Base-by-base conservation (phyloP, 2,888 invertebrate genomes). In the Galeopsomyia nigrocyanea region DNA sequence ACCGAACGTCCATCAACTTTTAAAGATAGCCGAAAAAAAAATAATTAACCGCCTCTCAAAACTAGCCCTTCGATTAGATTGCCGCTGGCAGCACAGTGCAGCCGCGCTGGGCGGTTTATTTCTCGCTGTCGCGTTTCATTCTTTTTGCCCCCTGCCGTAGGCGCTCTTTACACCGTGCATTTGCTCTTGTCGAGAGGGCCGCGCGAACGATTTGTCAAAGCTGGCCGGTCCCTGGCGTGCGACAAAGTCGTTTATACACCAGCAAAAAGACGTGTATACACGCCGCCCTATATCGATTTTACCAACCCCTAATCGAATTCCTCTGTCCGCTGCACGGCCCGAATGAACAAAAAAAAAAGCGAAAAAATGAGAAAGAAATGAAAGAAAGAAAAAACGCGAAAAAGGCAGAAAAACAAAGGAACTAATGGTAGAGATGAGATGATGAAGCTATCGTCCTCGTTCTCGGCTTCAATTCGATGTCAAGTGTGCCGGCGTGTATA, bases 171-270 rank as follows among this genome's bases (percentile, higher is more conserved):
- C 16, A 57, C 22, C 57, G 53, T 16, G 63, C 63, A 51, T 61
- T 39, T 10, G 39, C 39, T 39, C 39, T 39, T 71, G 65, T 74
- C 74, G 53, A 66, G 74, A 74, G 66, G 65, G 1, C 22, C 68
- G 16, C 66, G 53, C 62, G 64, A 64, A 71, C 73, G 73, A 75
- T 75, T 75, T 75, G 75, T 75, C 75, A 75, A 70, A 75, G 63
- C 66, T 17, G 31, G 26, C 21, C 10, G 21, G 31, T 71, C 68
- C 62, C 74, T 69, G 22, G 72, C 70, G 70, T 73, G 70, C 73
- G 71, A 73, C 73, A 75, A 68, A 73, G 73, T 73, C 73, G 63
- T 75, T 73, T 71, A 66, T 60, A 74, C 64, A 39, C 39, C 39
- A 39, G 66, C 65, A 58, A 68, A 71, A 53, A 71, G 50, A 47